Evolutionary conservation across 23 tunicate genomes (phyloP), one percentile per base, ranked within the genome.

Genomic region (Ascidia mentula): DNA sequence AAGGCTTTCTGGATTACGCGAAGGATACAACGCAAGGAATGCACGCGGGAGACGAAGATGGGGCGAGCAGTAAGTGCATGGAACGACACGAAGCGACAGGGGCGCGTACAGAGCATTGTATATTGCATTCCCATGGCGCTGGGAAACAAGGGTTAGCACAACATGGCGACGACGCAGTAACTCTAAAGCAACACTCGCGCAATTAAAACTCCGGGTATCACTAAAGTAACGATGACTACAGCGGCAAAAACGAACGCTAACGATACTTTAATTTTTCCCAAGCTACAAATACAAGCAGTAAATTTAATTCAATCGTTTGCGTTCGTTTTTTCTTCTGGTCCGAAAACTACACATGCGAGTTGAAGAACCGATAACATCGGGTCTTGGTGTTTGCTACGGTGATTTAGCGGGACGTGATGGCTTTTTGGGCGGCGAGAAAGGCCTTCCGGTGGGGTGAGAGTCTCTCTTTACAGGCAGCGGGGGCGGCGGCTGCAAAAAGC

Each of bases 381-480:
- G n/a, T n/a, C n/a, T n/a, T n/a, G n/a, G 33, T 69, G 22, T 24
- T 53, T 53, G 65, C 65, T 53, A 53, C 65, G 65, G 65, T 0
- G 81, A 77, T 45, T 53, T 31, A 2, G 46, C 81, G 7, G 59
- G 45, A 31, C 85, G 77, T 17, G 18, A 71, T 0, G 87, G 87
- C 35, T 74, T 74, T 26, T 74, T 73, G 70, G 87, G 87, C 7
- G 87, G 87, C 38, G 42, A 40, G 31, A 40, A 34, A 20, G 36
- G 38, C 60, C 45, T 82, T 0, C 40, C 32, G 4, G 35, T n/a
- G 74, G 24, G 31, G 34, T 35, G 18, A 3, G 82, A 86, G 31
- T 87, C 86, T 0, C 85, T 77, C 65, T 87, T 87, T 22, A 87
- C 75, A 17, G 92, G 92, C 18, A 87, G 76, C 13, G 92, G 92